Evolutionary conservation across 2,797 vertebrate genomes (phyloP), one percentile per base, ranked within the genome.

Genomic region (Naso thynnoides): DNA sequence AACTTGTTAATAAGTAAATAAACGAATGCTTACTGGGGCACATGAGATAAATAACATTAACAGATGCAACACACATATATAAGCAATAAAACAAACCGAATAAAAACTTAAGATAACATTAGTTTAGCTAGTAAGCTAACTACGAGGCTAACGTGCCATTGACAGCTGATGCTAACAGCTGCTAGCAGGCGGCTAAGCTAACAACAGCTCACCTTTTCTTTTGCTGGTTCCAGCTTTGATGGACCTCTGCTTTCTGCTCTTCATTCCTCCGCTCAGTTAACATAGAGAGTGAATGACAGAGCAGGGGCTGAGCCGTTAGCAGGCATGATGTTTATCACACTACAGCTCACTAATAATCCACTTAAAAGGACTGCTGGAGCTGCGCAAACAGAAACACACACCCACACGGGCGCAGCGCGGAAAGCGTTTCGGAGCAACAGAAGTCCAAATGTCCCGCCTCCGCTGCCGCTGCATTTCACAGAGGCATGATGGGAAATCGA

Each of bases 191-290:
- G 55, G 75, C 72, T 68, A 67, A 64, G 60, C 74, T 71, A 78
- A 84, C 36, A 69, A 49, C 63, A 57, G 3, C 62, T 79, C 61
- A 95, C 94, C 92, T 93, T 91, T 95, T 62, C 65, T 92, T 82
- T 76, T 94, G 74, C 64, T 83, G 79, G 58, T 72, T 81, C 89
- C 93, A 63, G 78, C 27, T 82, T 81, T 93, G n/a, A 48, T 61
- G 27, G 76, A 23, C 73, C 84, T 91, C 6, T 70, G 58, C 38
- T 85, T 93, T 77, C 86, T 91, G 86, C 79, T 93, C 87, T 94
- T 95, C 95, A 95, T 95, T 33, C 56, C 85, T 86, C 68, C 53
- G 52, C 36, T 84, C 76, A 74, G 18, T 41, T 38, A 67, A 58
- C 5, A 55, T 16, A 15, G 11, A 23, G 5, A 9, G n/a, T 45